Conservation (phyloP, 2,113 vertebrate genomes). For the Triplophysa siluroides region DNA sequence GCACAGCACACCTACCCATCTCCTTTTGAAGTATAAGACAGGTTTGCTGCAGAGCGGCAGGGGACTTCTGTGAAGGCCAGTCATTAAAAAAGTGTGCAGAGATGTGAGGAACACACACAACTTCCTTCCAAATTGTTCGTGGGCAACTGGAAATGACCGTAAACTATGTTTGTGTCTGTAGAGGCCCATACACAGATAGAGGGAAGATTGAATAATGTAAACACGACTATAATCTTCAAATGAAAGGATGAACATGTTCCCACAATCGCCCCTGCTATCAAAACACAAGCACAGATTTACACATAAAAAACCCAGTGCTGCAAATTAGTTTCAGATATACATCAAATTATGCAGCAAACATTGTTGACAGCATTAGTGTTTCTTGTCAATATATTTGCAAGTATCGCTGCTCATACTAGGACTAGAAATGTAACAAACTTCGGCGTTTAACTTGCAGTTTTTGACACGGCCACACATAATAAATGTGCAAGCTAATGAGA, state of each 20-base stretch:
- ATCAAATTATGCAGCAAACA: background rate
- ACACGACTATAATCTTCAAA: conserved; percentile 34
- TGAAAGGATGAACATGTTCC: conserved; percentile 10
- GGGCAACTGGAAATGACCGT: conserved; percentile 22
- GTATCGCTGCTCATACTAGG: too few relatives aligned
- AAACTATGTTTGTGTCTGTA: conserved; percentile 10
- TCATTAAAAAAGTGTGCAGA: conserved; percentile 34
- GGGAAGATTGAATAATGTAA: conserved; percentile 12
- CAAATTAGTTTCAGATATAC: background rate
- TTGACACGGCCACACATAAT: too few relatives aligned
- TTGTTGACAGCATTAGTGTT: background rate
- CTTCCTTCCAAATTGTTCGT: conserved; percentile 1
- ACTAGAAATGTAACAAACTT: too few relatives aligned
- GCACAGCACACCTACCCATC: conserved; percentile 21
- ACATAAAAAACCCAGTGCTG: background rate
- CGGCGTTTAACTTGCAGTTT: too few relatives aligned
- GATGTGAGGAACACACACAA: background rate
- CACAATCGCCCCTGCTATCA: background rate
- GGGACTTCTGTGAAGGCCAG: conserved; percentile 24
- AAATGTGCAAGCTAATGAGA: too few relatives aligned
- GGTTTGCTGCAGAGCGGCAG: background rate
- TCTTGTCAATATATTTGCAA: background rate
- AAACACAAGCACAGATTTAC: background rate
- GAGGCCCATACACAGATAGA: background rate
- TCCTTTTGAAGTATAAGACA: conserved; percentile 12